These are phyloP conservation scores for Auanema sp. DNA, from an alignment of 2,888 invertebrate genomes.

Conservation along the genomic window DNA sequence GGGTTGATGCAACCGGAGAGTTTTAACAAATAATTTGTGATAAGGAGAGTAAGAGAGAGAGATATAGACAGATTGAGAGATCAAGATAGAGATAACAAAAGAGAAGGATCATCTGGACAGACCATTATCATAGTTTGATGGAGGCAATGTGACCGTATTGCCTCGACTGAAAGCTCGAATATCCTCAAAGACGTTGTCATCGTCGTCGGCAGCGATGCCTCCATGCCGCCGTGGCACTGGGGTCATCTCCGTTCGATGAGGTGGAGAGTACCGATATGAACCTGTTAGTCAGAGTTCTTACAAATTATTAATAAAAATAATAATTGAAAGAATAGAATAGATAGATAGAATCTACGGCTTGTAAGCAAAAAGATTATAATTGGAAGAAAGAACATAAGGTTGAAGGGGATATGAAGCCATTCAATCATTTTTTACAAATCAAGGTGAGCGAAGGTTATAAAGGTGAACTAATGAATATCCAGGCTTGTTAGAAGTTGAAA, in stretches of 20 bases:
- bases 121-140: conserved; percentile 2
- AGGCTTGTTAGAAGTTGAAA: no score
- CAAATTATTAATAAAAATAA: neutral
- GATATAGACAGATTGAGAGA: neutral
- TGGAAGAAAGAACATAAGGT: conserved; percentile 11
- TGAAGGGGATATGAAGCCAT: neutral
- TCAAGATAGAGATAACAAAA: neutral
- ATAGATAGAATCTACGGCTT: neutral
- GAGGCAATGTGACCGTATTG: conserved; percentile 37
- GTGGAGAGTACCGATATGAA: conserved; percentile 41
- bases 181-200: conserved; percentile 41
- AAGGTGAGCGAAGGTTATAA: conserved; percentile 4
- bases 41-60: neutral
- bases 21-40: neutral
- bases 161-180: conserved; percentile 41
- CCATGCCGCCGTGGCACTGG: conserved; percentile 31
- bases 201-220: conserved; percentile 24
- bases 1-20: no score
- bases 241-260: conserved; percentile 39
- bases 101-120: conserved; percentile 2
- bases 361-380: conserved; percentile 6
- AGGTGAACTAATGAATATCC: neutral
- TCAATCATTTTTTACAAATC: neutral
- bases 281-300: conserved; percentile 20
- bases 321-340: neutral